Evolutionary conservation across 2,888 invertebrate genomes (phyloP), one percentile per base, ranked within the genome.

Genomic region (Tineola bisselliella): DNA sequence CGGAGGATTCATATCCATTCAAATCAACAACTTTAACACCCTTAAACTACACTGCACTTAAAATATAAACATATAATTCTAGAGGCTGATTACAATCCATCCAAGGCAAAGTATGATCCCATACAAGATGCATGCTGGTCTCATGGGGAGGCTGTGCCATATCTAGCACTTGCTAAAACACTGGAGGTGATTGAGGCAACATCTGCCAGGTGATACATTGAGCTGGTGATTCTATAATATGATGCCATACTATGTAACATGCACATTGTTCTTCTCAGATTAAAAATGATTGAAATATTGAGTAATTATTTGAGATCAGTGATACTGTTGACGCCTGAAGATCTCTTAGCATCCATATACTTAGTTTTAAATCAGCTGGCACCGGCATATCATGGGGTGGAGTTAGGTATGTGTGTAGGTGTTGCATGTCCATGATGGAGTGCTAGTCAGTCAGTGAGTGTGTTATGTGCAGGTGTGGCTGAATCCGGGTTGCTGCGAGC

Each of bases 401-500:
- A 87, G 64, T 67, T 87, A 79, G 98, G 97, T 84, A 73, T 25
- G 25, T n/a, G n/a, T n/a, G n/a, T n/a, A n/a, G n/a, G n/a, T n/a
- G n/a, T n/a, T n/a, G n/a, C n/a, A n/a, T n/a, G n/a, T n/a, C n/a
- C n/a, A n/a, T n/a, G n/a, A n/a, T n/a, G n/a, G n/a, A n/a, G n/a
- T n/a, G n/a, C n/a, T n/a, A n/a, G n/a, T n/a, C n/a, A n/a, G n/a
- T n/a, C n/a, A n/a, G n/a, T n/a, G n/a, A n/a, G 25, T 4, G 6
- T 25, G 25, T 2, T 6, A 38, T 48, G 8, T 48, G 48, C 96
- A 70, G 99, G 99, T n/a, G 91, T 97, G 60, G 99, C 99, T 0
- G 99, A 99, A 72, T 94, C 93, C 0, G 93, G 94, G 65, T 86
- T 99, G 59, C 95, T 98, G 92, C 98, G 97, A 87, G 96, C 97